These are phyloP conservation scores for Bos javanicus DNA, from an alignment of 2,113 vertebrate species.

Conservation along the genomic window DNA sequence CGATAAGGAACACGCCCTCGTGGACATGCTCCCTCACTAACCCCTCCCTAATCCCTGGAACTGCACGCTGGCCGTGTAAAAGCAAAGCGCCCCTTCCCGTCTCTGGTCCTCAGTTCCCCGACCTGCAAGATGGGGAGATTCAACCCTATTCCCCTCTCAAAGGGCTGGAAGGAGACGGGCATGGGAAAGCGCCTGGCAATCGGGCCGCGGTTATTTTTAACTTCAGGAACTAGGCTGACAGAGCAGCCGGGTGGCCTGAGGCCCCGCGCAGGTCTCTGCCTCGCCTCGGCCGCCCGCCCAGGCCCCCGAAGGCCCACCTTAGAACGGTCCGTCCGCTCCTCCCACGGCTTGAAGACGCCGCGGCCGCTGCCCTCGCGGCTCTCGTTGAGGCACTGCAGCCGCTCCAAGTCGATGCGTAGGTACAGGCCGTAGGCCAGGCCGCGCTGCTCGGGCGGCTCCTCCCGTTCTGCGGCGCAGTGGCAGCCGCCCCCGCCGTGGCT, in stretches of 20 bases:
- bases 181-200: neutral
- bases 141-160: neutral
- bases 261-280: neutral
- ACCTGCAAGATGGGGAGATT: neutral
- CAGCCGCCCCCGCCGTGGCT: conserved; percentile 78
- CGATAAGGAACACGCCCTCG: neutral
- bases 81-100: neutral
- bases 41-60: neutral
- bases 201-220: neutral
- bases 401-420: conserved; percentile 90
- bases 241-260: neutral
- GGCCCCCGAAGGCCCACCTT: conserved; percentile 82
- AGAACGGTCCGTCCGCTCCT: conserved; percentile 87
- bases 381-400: conserved; percentile 96
- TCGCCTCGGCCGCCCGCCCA: neutral
- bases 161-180: neutral
- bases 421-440: conserved; percentile 92
- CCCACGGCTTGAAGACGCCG: conserved; percentile 95
- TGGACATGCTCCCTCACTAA: neutral
- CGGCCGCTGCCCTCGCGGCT: conserved; percentile 92
- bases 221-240: neutral
- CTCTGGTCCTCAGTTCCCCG: neutral
- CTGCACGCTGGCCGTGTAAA: neutral
- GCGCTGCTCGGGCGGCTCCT: conserved; percentile 89
- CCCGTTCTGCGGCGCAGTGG: conserved; percentile 81